Percentiles rank a stretch among this genome's conserved stretches.
Conservation (phyloP, 2,797 vertebrate genomes). For the Telmatherina bonti region DNA sequence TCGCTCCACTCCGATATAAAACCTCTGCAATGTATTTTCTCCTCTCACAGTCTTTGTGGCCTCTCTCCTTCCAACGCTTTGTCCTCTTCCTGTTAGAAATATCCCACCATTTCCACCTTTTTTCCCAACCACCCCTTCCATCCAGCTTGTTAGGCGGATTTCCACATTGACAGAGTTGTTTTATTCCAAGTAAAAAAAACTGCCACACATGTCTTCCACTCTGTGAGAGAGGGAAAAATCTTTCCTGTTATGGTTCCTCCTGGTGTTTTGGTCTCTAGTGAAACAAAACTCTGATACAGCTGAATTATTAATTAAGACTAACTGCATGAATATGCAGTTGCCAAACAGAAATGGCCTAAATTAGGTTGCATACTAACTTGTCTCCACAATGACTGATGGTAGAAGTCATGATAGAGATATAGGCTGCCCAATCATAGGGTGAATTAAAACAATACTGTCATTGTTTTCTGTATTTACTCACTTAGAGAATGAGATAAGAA, state of each 20-base stretch:
- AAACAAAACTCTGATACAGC: conserved; percentile 28
- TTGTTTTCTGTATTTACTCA: conserved; percentile 29
- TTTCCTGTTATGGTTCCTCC: conserved; percentile 37
- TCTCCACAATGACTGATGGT: conserved; percentile 1
- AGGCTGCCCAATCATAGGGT: conserved; percentile 11
- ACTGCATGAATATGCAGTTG: conserved; percentile 31
- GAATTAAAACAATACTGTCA: conserved; percentile 26
- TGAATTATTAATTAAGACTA: conserved; percentile 58
- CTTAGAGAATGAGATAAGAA: conserved; percentile 28
- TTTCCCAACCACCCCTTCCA: not conserved
- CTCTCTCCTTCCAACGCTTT: conserved; percentile 22
- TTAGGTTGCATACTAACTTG: not conserved
- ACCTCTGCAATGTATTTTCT: conserved; percentile 41
- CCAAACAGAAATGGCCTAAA: conserved; percentile 18
- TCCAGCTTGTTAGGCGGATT: conserved; percentile 2
- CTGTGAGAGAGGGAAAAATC: conserved; percentile 1
- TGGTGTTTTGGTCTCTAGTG: conserved; percentile 28
- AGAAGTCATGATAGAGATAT: conserved; percentile 3
- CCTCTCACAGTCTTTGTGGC: conserved; percentile 14
- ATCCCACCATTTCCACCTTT: too few relatives aligned
- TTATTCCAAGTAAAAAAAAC: conserved; percentile 21
- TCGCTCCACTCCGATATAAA: conserved; percentile 36
- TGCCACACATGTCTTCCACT: conserved; percentile 22
- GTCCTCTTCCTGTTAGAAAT: conserved; percentile 3
- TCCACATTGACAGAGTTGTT: conserved; percentile 9